Evolutionary conservation across 2,888 invertebrate species (phyloP).

Genomic region (Palloptera scutellata): DNA sequence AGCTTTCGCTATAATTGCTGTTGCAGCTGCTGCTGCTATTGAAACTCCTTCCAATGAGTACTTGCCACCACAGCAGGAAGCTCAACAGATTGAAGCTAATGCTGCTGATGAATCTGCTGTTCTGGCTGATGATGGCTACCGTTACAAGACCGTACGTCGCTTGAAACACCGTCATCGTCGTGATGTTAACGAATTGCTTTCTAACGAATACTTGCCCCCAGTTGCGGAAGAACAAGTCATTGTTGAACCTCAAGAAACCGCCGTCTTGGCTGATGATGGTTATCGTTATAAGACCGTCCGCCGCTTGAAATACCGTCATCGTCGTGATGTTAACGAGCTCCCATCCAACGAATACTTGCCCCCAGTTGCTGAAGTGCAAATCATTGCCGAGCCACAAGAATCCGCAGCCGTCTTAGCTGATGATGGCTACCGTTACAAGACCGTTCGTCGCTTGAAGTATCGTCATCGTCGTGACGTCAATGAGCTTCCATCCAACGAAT

Average conservation of each 20-base stretch:
- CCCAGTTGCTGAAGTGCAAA: constrained; percentile 21
- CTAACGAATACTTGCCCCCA: constrained; percentile 52
- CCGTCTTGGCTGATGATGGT: constrained; percentile 36
- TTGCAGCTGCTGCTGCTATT: constrained; percentile 34
- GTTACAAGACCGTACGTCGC: constrained; percentile 31
- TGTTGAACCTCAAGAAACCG: constrained; percentile 19
- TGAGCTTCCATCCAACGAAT: constrained; percentile 41
- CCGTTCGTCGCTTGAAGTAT: constrained; percentile 35
- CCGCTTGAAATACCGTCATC: constrained; percentile 35
- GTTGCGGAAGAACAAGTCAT: constrained; percentile 13
- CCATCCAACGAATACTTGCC: constrained; percentile 35
- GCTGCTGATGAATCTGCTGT: constrained; percentile 20
- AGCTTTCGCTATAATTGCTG: constrained; percentile 32
- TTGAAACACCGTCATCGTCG: constrained; percentile 36
- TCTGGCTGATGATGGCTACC: constrained; percentile 33
- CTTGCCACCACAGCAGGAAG: constrained; percentile 36
- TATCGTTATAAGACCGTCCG: constrained; percentile 46
- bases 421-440: constrained; percentile 43
- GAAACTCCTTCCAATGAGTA: constrained; percentile 36
- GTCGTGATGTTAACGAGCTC: constrained; percentile 42
- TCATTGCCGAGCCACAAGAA: constrained; percentile 15
- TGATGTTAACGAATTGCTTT: constrained; percentile 48
- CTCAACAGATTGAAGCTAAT: constrained; percentile 11
- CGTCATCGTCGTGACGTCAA: constrained; percentile 43
- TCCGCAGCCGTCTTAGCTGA: constrained; percentile 29